A percentile compares a stretch with the other conserved stretches of the same genome.
Evolutionary conservation across 53 echinoderm and acorn worm genomes (phyloP).

Genomic region (Antedon mediterranea): DNA sequence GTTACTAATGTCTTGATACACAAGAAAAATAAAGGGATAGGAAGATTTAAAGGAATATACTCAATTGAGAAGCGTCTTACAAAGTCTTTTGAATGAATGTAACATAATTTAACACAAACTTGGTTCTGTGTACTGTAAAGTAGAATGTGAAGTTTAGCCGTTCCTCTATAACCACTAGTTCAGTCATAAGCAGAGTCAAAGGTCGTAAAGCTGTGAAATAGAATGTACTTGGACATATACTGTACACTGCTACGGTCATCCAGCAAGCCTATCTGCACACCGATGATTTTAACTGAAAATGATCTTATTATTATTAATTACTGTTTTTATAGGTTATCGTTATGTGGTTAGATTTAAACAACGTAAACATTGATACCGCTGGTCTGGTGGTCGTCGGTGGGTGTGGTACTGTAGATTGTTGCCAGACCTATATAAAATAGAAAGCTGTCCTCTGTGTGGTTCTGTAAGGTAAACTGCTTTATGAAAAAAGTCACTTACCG

Average conservation of each 20-base stretch:
- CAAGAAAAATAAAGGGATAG: not conserved
- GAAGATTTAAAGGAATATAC: not conserved
- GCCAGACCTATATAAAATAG: not conserved
- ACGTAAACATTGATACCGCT: not conserved
- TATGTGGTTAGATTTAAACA: not conserved
- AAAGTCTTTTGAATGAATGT: too few species aligned
- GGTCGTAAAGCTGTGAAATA: not conserved
- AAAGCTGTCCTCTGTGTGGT: not conserved
- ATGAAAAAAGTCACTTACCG: slow-evolving; percentile 1
- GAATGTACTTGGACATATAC: not conserved
- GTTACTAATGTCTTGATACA: not conserved
- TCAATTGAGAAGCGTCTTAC: too few species aligned
- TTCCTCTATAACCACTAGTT: too few species aligned
- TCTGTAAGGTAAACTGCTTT: not conserved
- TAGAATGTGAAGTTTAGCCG: too few species aligned
- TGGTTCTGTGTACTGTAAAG: too few species aligned
- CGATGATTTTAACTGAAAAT: not conserved
- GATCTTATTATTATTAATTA: not conserved
- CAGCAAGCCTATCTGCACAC: too few species aligned
- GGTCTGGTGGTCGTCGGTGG: not conserved
- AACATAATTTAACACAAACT: too few species aligned
- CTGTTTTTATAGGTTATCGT: not conserved
- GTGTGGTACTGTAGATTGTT: not conserved
- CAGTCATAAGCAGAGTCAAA: too few species aligned
- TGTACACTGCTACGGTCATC: not conserved